Evolutionary conservation across 2,888 invertebrate species (phyloP).

Genomic region (Cetonia aurata): DNA sequence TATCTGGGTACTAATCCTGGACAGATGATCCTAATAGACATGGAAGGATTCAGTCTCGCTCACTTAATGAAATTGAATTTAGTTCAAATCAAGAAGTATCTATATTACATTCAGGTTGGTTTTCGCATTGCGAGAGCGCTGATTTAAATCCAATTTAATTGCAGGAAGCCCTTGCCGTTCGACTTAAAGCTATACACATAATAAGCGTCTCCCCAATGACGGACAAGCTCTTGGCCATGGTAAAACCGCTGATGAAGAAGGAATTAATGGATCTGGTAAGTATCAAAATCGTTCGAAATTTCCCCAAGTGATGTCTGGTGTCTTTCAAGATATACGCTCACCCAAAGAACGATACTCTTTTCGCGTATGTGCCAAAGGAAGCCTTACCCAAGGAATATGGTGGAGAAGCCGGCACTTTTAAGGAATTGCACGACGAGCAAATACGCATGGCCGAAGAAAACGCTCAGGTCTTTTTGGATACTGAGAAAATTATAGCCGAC

Average conservation of each 20-base stretch:
- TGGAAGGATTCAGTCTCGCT: constrained; percentile 72
- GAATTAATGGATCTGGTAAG: constrained; percentile 42
- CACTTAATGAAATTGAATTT: constrained; percentile 70
- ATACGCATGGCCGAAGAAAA: constrained; percentile 59
- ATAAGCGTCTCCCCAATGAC: constrained; percentile 39
- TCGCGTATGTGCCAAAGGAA: constrained; percentile 43
- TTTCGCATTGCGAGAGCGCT: neutral
- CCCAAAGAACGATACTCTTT: constrained; percentile 34
- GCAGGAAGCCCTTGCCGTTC: constrained; percentile 43
- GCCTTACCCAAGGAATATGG: constrained; percentile 47
- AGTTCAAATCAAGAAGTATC: constrained; percentile 75
- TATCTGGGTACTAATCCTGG: constrained; percentile 69
- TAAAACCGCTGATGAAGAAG: constrained; percentile 42
- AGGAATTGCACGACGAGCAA: constrained; percentile 39
- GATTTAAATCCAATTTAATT: neutral
- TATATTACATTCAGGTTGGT: constrained; percentile 75
- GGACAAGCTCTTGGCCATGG: constrained; percentile 38
- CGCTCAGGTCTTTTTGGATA: constrained; percentile 66
- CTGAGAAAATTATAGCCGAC: constrained; percentile 67
- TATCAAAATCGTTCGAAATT: too few species aligned
- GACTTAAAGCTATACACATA: constrained; percentile 43
- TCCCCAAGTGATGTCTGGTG: neutral
- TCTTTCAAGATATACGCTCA: constrained; percentile 42
- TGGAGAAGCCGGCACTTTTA: constrained; percentile 39
- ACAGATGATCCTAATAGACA: constrained; percentile 74